Evolutionary conservation across 2,113 vertebrate genomes (phyloP).

Genomic region (Shinisaurus crocodilurus): DNA sequence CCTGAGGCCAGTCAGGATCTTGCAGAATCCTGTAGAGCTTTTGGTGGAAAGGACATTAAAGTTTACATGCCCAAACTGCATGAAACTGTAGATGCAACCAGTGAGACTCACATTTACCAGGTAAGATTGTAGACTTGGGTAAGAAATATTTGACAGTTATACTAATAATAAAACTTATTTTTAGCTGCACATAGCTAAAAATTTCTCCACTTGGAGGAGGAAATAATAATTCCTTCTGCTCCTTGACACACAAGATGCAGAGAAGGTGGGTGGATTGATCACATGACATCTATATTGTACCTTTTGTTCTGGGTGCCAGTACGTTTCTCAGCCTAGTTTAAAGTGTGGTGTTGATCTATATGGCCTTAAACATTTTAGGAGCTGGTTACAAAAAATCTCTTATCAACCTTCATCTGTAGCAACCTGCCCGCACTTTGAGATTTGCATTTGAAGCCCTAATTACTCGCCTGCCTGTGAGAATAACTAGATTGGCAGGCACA

Average conservation of each 20-base stretch:
- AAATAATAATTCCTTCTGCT: background rate
- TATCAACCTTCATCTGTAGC: background rate
- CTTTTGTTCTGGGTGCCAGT: background rate
- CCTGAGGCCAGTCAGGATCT: conserved; percentile 95
- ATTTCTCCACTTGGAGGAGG: background rate
- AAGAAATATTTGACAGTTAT: background rate
- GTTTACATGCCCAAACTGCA: conserved; percentile 96
- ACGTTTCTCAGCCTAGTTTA: background rate
- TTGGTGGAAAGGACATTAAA: conserved; percentile 97
- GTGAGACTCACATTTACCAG: conserved; percentile 99
- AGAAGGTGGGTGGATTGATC: background rate
- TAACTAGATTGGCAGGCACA: background rate
- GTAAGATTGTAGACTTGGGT: conserved; percentile 66
- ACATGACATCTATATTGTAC: background rate
- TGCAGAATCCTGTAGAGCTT: conserved; percentile 94
- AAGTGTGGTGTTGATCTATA: background rate
- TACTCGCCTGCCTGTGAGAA: background rate
- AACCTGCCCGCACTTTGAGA: background rate
- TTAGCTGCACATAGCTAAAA: background rate
- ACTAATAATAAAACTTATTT: background rate
- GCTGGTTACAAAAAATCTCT: background rate
- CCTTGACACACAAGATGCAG: background rate
- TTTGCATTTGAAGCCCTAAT: background rate
- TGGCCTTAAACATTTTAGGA: background rate
- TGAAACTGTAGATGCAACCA: conserved; percentile 96